These are phyloP conservation scores for Cremastinae sp. DNA, from an alignment of 2,888 invertebrate species.

Conservation along the genomic window DNA sequence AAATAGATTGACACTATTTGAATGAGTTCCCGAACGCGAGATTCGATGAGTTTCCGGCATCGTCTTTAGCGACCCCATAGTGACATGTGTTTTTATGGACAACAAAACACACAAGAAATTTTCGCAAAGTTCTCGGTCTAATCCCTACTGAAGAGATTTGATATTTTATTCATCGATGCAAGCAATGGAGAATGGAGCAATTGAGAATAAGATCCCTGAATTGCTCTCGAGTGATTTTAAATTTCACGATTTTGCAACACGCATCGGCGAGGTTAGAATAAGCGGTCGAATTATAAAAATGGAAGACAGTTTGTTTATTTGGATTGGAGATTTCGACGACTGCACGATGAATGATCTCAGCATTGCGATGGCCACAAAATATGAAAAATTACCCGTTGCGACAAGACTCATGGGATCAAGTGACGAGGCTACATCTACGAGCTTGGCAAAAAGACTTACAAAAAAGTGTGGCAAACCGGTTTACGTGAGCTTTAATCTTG, in stretches of 20 bases:
- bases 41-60: no score
- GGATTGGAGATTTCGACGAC: constrained; percentile 75
- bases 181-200: constrained; percentile 18
- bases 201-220: constrained; percentile 32
- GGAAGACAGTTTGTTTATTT: constrained; percentile 77
- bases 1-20: constrained; percentile 8
- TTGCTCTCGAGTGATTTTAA: constrained; percentile 71
- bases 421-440: constrained; percentile 72
- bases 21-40: constrained; percentile 53
- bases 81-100: constrained; percentile 32
- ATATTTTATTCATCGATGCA: not conserved
- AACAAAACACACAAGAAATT: constrained; percentile 24
- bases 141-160: not conserved
- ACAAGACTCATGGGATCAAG: constrained; percentile 77
- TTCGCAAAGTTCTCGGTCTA: not conserved
- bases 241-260: constrained; percentile 71
- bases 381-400: constrained; percentile 70
- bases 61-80: constrained; percentile 7
- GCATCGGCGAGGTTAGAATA: constrained; percentile 71
- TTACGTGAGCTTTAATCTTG: constrained; percentile 79
- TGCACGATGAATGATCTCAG: constrained; percentile 75
- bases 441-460: constrained; percentile 76
- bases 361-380: constrained; percentile 72
- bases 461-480: constrained; percentile 76
- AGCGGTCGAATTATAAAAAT: constrained; percentile 76